These are phyloP conservation scores for Mohoua ochrocephala DNA, from an alignment of 2,113 vertebrate species.

Conservation along the genomic window DNA sequence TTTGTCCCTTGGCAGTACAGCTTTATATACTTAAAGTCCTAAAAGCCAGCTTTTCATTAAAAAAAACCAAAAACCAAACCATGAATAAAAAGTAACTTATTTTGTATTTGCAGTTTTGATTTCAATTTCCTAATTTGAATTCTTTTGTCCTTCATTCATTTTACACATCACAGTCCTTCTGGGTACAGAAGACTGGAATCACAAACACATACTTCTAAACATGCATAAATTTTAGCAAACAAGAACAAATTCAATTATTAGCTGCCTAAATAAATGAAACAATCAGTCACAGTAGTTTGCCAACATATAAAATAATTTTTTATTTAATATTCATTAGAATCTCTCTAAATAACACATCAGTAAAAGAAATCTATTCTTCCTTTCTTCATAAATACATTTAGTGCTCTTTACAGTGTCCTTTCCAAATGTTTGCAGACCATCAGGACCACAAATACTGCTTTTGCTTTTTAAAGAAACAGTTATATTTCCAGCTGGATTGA, in stretches of 20 bases:
- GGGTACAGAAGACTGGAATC: background rate
- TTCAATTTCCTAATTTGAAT: background rate
- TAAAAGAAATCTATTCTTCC: background rate
- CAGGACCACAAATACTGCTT: background rate
- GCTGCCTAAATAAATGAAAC: background rate
- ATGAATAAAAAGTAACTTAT: background rate
- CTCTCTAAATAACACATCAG: background rate
- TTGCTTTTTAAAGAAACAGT: background rate
- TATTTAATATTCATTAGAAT: background rate
- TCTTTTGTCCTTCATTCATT: background rate
- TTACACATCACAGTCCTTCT: background rate
- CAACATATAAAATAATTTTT: background rate
- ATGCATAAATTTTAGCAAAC: background rate
- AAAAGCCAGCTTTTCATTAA: background rate
- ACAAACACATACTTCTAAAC: background rate
- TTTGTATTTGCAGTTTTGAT: background rate
- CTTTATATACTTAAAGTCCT: background rate
- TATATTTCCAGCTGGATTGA: slow-evolving; percentile 2
- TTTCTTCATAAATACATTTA: background rate
- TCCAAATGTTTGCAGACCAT: background rate
- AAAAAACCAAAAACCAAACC: background rate
- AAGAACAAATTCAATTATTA: background rate
- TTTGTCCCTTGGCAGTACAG: background rate
- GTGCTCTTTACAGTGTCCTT: background rate
- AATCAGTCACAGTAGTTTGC: background rate